Evolutionary conservation across 1,140 invertebrate genomes (phyloP), one percentile per base, ranked within the genome.

Genomic region (Reticulitermes speratus): DNA sequence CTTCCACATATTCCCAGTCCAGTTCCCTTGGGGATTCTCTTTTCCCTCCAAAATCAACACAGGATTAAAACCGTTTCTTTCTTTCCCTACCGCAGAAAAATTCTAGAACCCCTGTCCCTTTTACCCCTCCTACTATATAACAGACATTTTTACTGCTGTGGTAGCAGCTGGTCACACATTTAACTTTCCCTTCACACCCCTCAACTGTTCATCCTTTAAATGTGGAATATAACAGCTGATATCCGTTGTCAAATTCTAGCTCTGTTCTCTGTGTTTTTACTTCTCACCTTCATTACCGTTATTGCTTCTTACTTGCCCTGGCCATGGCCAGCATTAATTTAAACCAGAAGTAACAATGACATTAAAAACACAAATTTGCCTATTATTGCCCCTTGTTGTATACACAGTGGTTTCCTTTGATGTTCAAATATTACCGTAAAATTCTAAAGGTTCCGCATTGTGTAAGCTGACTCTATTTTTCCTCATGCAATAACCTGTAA

Each of bases 121-220:
- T 19, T 21, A 8, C 12, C 59, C n/a, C 65, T 30, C n/a, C 65
- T 25, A 8, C 6, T 2, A 9, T 75, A 75, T 25, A 75, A 9
- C 65, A 75, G 65, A 25, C 65, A 75, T 30, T 75, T 75, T 30
- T 75, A 75, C 25, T n/a, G 65, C 14, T 25, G n/a, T 75, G 65
- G 65, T 75, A 75, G 65, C 65, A 75, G 65, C 65, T 75, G 65
- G 65, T n/a, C 65, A 75, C 65, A 75, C 16, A 75, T 75, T 75
- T 75, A 75, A 75, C 65, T 75, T 75, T 75, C 65, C 65, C 9
- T 75, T 75, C 65, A 14, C 65, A 30, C 65, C 65, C 65, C 65
- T 75, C 65, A 75, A 75, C 25, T 30, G 6, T 75, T 30, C 65
- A 30, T 75, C 65, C 65, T 25, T 30, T 65, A 30, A 30, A 75